A percentile compares a stretch with the other conserved stretches of the same genome.
These are phyloP conservation scores for Coreius guichenoti DNA, from an alignment of 2,797 vertebrate species.

Conservation along the genomic window DNA sequence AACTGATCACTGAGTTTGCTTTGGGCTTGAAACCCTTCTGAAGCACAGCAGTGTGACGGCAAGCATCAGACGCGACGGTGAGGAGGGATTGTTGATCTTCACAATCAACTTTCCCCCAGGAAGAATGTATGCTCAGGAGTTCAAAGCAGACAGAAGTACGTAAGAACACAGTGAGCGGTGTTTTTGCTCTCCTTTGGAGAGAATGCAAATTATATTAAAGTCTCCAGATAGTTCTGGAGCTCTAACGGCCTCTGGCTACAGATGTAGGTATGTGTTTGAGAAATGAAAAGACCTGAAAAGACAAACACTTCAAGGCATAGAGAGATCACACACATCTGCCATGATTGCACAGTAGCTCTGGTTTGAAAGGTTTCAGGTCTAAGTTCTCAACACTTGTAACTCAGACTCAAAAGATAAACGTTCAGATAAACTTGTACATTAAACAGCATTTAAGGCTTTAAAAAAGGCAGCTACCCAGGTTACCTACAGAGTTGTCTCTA, in stretches of 20 bases:
- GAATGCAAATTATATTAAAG: constrained; percentile 64
- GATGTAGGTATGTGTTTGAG: constrained; percentile 62
- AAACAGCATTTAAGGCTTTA: neutral
- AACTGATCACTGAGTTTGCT: constrained; percentile 57
- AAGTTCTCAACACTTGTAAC: neutral
- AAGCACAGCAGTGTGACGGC: constrained; percentile 56
- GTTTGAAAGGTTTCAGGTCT: neutral
- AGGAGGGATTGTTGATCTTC: constrained; percentile 60
- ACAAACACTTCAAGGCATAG: constrained; percentile 45
- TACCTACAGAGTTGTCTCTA: neutral
- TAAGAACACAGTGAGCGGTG: constrained; percentile 50
- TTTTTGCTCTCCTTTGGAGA: constrained; percentile 56
- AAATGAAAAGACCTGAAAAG: constrained; percentile 54
- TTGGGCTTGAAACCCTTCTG: constrained; percentile 52
- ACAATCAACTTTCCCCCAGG: constrained; percentile 53
- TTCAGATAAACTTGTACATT: neutral
- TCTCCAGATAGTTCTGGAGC: constrained; percentile 63
- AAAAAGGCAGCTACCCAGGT: neutral
- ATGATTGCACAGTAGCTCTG: constrained; percentile 40
- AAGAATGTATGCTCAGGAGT: constrained; percentile 60
- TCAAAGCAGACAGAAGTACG: constrained; percentile 63
- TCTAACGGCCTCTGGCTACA: constrained; percentile 53
- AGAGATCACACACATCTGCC: constrained; percentile 25
- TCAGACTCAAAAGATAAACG: constrained; percentile 1
- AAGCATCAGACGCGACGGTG: constrained; percentile 54